Base-by-base conservation (phyloP, 2,113 vertebrate species). In the Plecotus auritus region DNA sequence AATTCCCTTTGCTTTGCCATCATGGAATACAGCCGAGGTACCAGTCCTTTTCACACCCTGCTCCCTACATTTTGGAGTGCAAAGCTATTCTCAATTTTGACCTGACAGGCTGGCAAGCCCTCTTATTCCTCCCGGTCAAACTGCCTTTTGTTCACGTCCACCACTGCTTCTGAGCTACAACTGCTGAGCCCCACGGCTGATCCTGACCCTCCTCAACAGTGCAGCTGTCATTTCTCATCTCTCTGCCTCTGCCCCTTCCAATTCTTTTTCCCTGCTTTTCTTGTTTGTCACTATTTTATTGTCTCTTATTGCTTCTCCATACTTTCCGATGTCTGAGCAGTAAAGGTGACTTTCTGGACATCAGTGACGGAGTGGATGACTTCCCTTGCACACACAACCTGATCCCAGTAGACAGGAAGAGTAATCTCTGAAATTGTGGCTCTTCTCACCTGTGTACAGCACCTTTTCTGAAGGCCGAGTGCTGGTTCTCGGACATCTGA, bases 1-100 rank as follows among this genome's bases (percentile, higher is more conserved):
- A 77, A 37, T 30, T 37, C 59, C n/a, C 51, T 12, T 73, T 59
- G 13, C 51, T 88, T 37, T 72, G 51, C 30, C 70, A 23, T 12
- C 17, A 12, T 1, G 26, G 16, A 35, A 23, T 1, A 42, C 1
- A 72, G 69, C 74, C 47, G 59, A 87, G 88, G 67, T 2, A 32
- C 16, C 26, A 35, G 54, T 3, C 42, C 35, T 61, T 69, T 74
- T 51, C 67, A 70, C 26, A 40, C 9, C 61, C 35, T 35, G 64
- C 49, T 91, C 90, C 73, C 49, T 42, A n/a, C 28, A 56, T 11
- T 6, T 3, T 6, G 5, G 70, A 83, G 69, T 12, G 35, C 61
- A 91, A 93, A 93, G 74, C 47, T 89, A 49, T 66, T 86, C 91
- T 95, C 54, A 85, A 69, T 82, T 94, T 35, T 86, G 56, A 76